Percentiles rank a stretch among this genome's conserved stretches.
Conservation (phyloP, 2,797 vertebrate genomes). For the Dallia pectoralis region DNA sequence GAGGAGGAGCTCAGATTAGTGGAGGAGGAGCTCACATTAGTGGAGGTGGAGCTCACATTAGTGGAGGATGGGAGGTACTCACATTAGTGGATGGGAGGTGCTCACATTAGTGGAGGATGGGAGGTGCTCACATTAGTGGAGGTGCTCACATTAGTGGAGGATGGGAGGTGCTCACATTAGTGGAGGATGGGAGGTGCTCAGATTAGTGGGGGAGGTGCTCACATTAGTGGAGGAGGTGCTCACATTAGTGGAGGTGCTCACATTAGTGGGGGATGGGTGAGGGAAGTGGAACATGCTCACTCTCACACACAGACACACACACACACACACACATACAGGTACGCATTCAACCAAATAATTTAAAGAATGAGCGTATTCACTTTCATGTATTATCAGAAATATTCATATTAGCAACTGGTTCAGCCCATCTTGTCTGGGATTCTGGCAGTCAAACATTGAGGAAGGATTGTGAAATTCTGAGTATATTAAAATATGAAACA, state of each 20-base stretch:
- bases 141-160: no score
- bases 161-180: no score
- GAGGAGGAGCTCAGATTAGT: no score
- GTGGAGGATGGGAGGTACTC: no score
- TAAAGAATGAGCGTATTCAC: slow-evolving; percentile 64
- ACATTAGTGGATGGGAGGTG: no score
- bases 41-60: no score
- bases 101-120: no score
- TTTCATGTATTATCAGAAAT: slow-evolving; percentile 56
- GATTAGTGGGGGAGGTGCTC: no score
- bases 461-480: slow-evolving; percentile 48
- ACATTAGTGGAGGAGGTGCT: no score
- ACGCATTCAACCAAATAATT: slow-evolving; percentile 57
- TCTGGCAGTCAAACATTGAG: slow-evolving; percentile 18
- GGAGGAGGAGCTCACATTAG: no score
- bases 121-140: no score
- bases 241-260: neutral
- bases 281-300: neutral
- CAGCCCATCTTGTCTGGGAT: slow-evolving; percentile 17
- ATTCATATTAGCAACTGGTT: slow-evolving; percentile 53
- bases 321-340: slow-evolving; percentile 13
- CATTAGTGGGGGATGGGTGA: neutral
- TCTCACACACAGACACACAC: slow-evolving; percentile 11
- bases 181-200: no score
- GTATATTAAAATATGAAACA: slow-evolving; percentile 67